Evolutionary conservation across 1,140 invertebrate genomes (phyloP).

Genomic region (Drosophila varians): DNA sequence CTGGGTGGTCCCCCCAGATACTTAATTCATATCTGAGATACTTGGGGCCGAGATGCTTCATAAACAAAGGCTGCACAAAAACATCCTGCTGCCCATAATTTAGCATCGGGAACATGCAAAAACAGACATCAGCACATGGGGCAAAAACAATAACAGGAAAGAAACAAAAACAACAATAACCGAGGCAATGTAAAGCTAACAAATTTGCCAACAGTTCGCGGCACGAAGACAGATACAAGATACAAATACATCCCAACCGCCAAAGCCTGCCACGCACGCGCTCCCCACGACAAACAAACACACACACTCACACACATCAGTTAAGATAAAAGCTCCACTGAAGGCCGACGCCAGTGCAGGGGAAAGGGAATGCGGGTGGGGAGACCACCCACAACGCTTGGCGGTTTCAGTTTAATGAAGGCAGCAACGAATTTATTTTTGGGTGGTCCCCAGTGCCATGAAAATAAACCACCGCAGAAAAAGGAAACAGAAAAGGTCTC

Average conservation of each 20-base stretch:
- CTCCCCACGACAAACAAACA: conserved; percentile 31
- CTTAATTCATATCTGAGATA: neutral
- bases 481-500: conserved; percentile 19
- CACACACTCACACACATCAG: conserved; percentile 12
- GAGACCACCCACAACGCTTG: conserved; percentile 72
- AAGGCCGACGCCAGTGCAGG: conserved; percentile 53
- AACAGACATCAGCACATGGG: conserved; percentile 67
- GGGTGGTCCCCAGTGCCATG: conserved; percentile 62
- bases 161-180: conserved; percentile 40
- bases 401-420: conserved; percentile 71
- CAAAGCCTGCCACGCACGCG: conserved; percentile 76
- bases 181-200: conserved; percentile 62
- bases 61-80: conserved; percentile 19
- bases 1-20: neutral
- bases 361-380: neutral
- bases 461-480: conserved; percentile 48
- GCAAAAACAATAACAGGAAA: conserved; percentile 9
- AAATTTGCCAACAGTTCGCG: conserved; percentile 78
- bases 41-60: conserved; percentile 18
- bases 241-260: too few species aligned
- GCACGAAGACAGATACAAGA: conserved; percentile 41
- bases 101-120: conserved; percentile 76
- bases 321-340: conserved; percentile 57
- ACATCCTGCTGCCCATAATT: conserved; percentile 68
- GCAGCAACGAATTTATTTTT: conserved; percentile 67